phyloP scores from a whole-genome alignment of 2,888 invertebrate genomes.

The Maniola hyperantus region DNA sequence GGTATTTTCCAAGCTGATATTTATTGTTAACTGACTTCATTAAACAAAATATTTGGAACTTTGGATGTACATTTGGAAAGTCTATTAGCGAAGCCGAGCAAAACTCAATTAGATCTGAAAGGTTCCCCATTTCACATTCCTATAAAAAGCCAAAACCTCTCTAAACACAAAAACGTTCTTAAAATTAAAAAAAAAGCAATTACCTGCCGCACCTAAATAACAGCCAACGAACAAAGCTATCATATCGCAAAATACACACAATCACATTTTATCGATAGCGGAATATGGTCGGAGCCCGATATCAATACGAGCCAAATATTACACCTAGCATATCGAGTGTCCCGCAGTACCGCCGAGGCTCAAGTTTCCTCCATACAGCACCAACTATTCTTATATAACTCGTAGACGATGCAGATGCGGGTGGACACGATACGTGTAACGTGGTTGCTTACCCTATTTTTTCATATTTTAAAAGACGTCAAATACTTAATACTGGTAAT shows the following conservation, averaged over 20 bases:
- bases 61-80: neutral
- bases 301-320: neutral
- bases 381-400: too few relatives aligned
- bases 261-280: slow-evolving; percentile 1
- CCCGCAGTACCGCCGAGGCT: too few relatives aligned
- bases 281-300: neutral
- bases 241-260: neutral
- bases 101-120: neutral
- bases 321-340: slow-evolving; percentile 2
- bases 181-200: neutral
- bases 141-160: too few relatives aligned
- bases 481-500: too few relatives aligned
- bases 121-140: too few relatives aligned
- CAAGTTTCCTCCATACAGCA: neutral
- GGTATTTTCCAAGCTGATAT: neutral
- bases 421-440: too few relatives aligned
- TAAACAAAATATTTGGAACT: too few relatives aligned
- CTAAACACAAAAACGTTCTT: neutral
- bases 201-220: neutral
- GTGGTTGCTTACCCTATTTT: too few relatives aligned
- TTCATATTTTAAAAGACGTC: too few relatives aligned
- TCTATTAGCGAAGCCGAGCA: neutral
- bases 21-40: too few relatives aligned
- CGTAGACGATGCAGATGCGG: too few relatives aligned
- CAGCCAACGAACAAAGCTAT: neutral